Conservation (phyloP, 1,140 invertebrate genomes). For the Anadara kagoshimensis region DNA sequence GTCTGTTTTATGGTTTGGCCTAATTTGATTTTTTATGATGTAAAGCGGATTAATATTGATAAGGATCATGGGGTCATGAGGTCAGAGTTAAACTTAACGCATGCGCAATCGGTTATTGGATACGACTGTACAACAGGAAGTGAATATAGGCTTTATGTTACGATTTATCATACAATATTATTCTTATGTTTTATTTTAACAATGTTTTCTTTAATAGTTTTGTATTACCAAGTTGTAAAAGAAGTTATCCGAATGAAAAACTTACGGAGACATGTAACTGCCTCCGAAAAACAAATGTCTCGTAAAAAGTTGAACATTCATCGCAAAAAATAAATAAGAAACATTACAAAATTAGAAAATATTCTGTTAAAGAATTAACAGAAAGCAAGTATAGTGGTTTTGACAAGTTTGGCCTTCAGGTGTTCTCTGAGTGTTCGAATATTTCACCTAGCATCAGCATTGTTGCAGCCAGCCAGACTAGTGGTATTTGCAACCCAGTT, state of each 20-base stretch:
- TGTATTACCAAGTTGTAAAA: constrained; percentile 24
- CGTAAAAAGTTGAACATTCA: too few relatives aligned
- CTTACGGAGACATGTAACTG: background rate
- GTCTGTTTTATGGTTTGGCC: constrained; percentile 37
- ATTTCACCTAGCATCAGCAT: too few relatives aligned
- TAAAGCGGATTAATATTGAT: background rate
- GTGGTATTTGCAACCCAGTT: too few relatives aligned
- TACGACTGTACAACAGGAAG: constrained; percentile 36
- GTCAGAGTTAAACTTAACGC: constrained; percentile 24
- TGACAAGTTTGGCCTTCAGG: too few relatives aligned
- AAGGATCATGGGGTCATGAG: too few relatives aligned
- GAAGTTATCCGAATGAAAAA: constrained; percentile 19
- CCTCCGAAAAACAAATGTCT: too few relatives aligned
- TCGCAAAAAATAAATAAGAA: too few relatives aligned
- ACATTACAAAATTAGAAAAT: too few relatives aligned
- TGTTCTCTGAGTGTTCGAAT: too few relatives aligned
- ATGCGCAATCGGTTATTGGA: constrained; percentile 14
- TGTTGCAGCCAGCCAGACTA: too few relatives aligned
- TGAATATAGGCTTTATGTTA: constrained; percentile 21
- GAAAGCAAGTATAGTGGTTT: too few relatives aligned
- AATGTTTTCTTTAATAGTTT: constrained; percentile 10
- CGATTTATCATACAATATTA: constrained; percentile 24
- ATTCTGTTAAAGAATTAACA: too few relatives aligned
- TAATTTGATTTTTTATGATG: constrained; percentile 30
- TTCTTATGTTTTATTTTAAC: constrained; percentile 19